Conservation (phyloP, 2,888 invertebrate genomes). For the Muscina levida region DNA sequence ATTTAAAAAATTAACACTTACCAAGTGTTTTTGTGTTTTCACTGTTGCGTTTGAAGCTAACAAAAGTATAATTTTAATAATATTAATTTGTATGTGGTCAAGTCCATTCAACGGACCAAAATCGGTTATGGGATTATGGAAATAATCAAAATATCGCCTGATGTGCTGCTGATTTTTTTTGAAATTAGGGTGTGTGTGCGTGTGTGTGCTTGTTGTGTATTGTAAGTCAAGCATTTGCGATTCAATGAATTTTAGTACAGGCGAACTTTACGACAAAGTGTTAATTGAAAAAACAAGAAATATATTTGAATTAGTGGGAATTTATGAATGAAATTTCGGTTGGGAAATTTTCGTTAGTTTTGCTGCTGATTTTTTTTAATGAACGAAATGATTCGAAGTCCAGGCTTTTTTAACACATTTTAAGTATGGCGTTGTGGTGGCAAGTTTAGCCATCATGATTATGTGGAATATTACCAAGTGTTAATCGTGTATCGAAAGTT, state of each 20-base stretch:
- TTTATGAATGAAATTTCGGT: constrained; percentile 21
- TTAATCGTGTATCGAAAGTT: no score
- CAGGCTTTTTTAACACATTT: no score
- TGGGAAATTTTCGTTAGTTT: constrained; percentile 4
- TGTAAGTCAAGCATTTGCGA: constrained; percentile 33
- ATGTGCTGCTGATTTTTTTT: background rate
- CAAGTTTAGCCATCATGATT: no score
- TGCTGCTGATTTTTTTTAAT: no score
- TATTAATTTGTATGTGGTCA: constrained; percentile 25
- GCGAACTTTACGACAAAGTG: constrained; percentile 23
- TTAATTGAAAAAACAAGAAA: constrained; percentile 44
- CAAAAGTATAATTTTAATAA: constrained; percentile 32
- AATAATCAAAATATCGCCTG: constrained; percentile 16
- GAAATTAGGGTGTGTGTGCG: constrained; percentile 40
- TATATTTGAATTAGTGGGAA: constrained; percentile 23
- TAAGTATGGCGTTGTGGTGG: no score
- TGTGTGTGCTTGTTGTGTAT: background rate
- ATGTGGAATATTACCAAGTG: no score
- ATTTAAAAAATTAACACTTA: constrained; percentile 17
- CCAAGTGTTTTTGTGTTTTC: background rate
- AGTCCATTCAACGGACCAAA: background rate
- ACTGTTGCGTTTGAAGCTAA: background rate
- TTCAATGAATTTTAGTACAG: constrained; percentile 41
- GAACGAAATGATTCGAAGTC: no score
- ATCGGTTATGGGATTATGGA: constrained; percentile 45